Conservation (phyloP, 1,140 invertebrate species). For the Lanistes nyassanus region DNA sequence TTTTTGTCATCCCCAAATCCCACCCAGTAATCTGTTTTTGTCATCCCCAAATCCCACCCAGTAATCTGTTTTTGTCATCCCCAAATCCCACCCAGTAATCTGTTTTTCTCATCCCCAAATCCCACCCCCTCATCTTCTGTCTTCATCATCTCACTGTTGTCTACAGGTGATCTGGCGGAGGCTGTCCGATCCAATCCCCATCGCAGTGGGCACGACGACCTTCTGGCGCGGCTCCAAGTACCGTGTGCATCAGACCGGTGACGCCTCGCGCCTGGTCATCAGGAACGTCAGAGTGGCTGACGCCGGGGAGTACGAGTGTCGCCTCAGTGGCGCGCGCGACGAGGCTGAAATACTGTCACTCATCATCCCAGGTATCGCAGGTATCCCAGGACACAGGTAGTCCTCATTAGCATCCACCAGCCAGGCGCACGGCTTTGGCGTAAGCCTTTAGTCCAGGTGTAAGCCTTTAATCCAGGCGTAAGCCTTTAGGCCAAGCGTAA, state of each 20-base stretch:
- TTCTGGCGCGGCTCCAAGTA: slow-evolving; percentile 24
- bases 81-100: background rate
- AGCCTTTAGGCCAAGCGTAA: too few species aligned
- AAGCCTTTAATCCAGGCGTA: too few species aligned
- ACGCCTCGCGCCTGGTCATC: slow-evolving; percentile 26
- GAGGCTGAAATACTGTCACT: slow-evolving; percentile 18
- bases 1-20: background rate
- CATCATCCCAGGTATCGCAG: slow-evolving; percentile 26
- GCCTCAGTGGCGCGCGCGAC: slow-evolving; percentile 3
- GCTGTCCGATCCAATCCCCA: slow-evolving; percentile 18
- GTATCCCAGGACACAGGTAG: too few species aligned
- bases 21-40: background rate
- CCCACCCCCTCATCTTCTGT: background rate
- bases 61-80: background rate
- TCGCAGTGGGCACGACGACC: slow-evolving; percentile 17
- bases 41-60: background rate
- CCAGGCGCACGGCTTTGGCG: too few species aligned
- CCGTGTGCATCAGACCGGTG: slow-evolving; percentile 2
- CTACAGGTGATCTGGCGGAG: slow-evolving; percentile 15
- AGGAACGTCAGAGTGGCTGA: slow-evolving; percentile 15
- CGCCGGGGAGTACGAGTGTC: slow-evolving; percentile 32
- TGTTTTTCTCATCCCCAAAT: too few species aligned
- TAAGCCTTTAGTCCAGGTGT: too few species aligned
- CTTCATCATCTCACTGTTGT: background rate
- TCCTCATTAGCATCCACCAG: too few species aligned